Evolutionary conservation across 2,888 invertebrate species (phyloP).

Genomic region (Chouioia cunea): DNA sequence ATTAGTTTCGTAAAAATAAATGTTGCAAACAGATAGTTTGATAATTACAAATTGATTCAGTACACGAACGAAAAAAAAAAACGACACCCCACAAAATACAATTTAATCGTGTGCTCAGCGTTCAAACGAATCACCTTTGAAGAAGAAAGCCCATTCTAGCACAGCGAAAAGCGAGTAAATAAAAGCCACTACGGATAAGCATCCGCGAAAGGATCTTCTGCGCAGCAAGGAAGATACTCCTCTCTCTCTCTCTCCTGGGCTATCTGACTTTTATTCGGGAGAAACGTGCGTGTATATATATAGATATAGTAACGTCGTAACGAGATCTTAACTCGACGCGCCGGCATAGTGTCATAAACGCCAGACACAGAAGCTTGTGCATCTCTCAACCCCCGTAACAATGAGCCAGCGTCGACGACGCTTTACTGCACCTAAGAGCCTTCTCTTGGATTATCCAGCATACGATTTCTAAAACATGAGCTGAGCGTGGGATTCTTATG

Average conservation of each 20-base stretch:
- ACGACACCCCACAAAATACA: too few species aligned
- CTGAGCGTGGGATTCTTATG: constrained; percentile 20
- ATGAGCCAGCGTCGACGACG: constrained; percentile 56
- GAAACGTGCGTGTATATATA: too few species aligned
- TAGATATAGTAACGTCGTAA: constrained; percentile 53
- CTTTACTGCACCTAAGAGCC: constrained; percentile 65
- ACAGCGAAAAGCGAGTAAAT: not conserved
- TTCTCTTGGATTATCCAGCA: constrained; percentile 50
- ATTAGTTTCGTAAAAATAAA: too few species aligned
- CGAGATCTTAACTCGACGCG: constrained; percentile 63
- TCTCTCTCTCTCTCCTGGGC: constrained; percentile 29
- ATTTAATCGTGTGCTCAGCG: too few species aligned
- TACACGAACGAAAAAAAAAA: too few species aligned
- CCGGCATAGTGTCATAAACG: constrained; percentile 65
- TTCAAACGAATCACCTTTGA: too few species aligned
- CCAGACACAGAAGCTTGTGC: constrained; percentile 58
- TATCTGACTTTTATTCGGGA: constrained; percentile 34
- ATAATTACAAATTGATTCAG: too few species aligned
- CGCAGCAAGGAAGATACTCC: too few species aligned
- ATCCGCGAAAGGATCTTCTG: not conserved
- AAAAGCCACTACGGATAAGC: not conserved
- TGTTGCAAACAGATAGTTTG: too few species aligned
- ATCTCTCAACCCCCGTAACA: constrained; percentile 58
- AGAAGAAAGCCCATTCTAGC: too few species aligned
- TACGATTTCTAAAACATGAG: constrained; percentile 60